Base-by-base conservation (phyloP, 2,888 invertebrate species). In the Candidula unifasciata region DNA sequence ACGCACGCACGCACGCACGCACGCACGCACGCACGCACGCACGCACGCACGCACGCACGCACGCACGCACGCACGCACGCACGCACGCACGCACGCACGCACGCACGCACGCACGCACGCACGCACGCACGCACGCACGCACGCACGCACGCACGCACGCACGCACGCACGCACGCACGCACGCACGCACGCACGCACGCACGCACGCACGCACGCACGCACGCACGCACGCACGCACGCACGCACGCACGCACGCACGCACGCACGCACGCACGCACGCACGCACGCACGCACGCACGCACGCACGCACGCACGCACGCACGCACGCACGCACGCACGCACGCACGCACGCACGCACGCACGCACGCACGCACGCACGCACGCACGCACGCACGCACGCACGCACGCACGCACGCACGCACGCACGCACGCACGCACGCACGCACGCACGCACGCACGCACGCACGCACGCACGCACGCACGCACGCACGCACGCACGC, bases 341-440 rank as follows among this genome's bases (percentile, higher is more conserved):
- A 44, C 44, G 44, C 44, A 44, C 44, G 44, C 44, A 44, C 44
- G 10, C 44, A 44, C 44, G 10, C 44, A 44, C 44, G 10, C 44
- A 44, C 44, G 10, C 44, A 44, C 44, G 10, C 44, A 44, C 44
- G 10, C 44, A 44, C 44, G 10, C 44, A 44, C 44, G 10, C 44
- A 44, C 87, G 76, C 92, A 87, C 74, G 88, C 69, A 52, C 33
- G 60, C 44, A 44, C 44, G 10, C 44, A 44, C 44, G 10, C 44
- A 44, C 44, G 10, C 44, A 44, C 44, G 10, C 44, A 44, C 44
- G 10, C 44, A 44, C 44, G 10, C 44, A 44, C 44, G 10, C 44
- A 44, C 44, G 10, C 44, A 44, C 44, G 10, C 44, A 44, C 44
- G 10, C 44, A 44, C 44, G 10, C 44, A 44, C 44, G 10, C 44